These are phyloP conservation scores for Tridacna crocea DNA, from an alignment of 2,888 invertebrate species.

Conservation along the genomic window DNA sequence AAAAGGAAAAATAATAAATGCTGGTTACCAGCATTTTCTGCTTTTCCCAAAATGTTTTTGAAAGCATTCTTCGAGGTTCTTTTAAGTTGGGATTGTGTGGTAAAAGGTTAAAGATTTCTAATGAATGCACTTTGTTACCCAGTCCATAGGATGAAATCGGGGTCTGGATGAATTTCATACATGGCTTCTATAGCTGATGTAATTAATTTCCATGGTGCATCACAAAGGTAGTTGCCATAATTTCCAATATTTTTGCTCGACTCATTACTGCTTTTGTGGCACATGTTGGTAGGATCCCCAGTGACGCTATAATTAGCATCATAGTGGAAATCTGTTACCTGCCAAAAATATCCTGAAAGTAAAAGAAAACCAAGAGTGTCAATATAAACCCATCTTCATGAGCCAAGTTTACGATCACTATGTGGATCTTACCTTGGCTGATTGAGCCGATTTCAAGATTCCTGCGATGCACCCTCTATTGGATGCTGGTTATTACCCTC, in stretches of 20 bases:
- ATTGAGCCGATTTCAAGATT: no score
- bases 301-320: constrained; percentile 92
- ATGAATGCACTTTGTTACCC: constrained; percentile 87
- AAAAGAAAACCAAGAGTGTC: background rate
- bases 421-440: background rate
- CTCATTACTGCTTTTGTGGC: constrained; percentile 64
- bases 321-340: constrained; percentile 96
- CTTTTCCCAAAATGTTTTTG: no score
- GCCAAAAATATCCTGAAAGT: constrained; percentile 95
- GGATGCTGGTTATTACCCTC: no score
- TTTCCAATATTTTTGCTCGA: constrained; percentile 54
- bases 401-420: no score
- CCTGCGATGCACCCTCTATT: no score
- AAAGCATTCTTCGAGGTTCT: no score
- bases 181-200: constrained; percentile 94
- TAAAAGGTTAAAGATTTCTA: constrained; percentile 25
- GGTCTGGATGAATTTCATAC: constrained; percentile 92
- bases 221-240: constrained; percentile 93
- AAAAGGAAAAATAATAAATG: no score
- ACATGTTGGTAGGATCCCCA: constrained; percentile 89
- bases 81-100: no score
- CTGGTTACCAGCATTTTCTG: no score
- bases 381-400: background rate
- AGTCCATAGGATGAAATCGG: constrained; percentile 97
- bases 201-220: constrained; percentile 94